Conservation (phyloP, 2,888 invertebrate species). For the Clitarchus hookeri region DNA sequence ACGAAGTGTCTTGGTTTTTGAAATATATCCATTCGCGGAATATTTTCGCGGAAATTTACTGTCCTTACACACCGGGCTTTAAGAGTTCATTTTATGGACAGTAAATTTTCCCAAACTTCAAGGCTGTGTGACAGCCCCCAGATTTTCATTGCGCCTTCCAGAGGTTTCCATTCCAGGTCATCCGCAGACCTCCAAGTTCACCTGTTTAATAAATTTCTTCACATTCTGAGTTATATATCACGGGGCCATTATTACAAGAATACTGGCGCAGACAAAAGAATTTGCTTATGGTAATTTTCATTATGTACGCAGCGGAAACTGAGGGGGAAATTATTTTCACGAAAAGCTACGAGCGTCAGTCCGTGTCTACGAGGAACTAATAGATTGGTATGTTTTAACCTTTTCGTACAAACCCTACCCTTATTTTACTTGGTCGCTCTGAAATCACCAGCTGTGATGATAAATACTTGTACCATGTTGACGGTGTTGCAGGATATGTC, state of each 20-base stretch:
- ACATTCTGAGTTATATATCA: neutral
- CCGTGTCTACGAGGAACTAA: too few species aligned
- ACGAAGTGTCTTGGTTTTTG: neutral
- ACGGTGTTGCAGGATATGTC: too few species aligned
- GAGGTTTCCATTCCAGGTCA: constrained; percentile 3
- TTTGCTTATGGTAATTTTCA: neutral
- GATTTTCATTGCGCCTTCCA: neutral
- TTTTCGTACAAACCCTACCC: too few species aligned
- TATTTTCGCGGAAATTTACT: constrained; percentile 8
- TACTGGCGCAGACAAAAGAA: neutral
- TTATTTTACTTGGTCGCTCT: too few species aligned
- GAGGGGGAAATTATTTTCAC: too few species aligned
- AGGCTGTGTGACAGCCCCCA: neutral
- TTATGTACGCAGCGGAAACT: too few species aligned
- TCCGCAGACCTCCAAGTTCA: neutral
- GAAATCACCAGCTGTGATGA: too few species aligned
- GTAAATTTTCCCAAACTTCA: neutral
- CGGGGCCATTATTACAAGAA: neutral
- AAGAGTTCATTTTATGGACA: neutral
- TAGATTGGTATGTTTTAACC: too few species aligned
- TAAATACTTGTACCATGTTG: too few species aligned
- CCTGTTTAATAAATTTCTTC: neutral
- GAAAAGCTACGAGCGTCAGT: too few species aligned
- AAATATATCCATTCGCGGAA: neutral
- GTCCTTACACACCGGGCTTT: neutral